phyloP scores from a whole-genome alignment of 2,888 invertebrate species.

The Nemurella pictetii region DNA sequence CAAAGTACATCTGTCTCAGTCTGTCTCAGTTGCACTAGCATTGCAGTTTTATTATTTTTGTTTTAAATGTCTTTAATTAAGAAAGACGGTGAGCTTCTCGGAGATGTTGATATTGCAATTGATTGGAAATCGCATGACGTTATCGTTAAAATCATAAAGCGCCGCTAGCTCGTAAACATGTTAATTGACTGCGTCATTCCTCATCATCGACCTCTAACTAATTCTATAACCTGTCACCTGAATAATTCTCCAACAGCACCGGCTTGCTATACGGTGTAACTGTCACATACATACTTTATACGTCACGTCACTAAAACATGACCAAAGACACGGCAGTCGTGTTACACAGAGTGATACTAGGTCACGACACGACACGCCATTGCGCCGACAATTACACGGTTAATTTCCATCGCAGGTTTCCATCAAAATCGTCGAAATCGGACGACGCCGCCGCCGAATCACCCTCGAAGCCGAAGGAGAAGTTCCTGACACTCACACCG shows the following conservation, averaged over 20 bases:
- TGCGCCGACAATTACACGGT: no score
- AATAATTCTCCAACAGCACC: not conserved
- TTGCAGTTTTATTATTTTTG: not conserved
- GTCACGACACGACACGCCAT: not conserved
- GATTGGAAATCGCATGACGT: not conserved
- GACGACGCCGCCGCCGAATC: not conserved
- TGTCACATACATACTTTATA: not conserved
- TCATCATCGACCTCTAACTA: no score
- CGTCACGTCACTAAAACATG: not conserved
- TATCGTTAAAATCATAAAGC: not conserved
- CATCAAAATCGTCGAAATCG: not conserved
- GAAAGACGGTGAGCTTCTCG: no score
- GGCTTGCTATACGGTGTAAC: not conserved
- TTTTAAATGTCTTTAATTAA: not conserved
- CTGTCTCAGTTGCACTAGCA: no score
- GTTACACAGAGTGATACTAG: not conserved
- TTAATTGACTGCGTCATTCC: not conserved
- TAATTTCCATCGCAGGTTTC: conserved; percentile 1
- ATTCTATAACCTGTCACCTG: not conserved
- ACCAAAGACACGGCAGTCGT: not conserved
- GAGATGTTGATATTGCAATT: not conserved
- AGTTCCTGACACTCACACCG: conserved; percentile 15
- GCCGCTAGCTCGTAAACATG: not conserved
- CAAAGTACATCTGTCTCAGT: no score
- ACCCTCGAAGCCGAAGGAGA: not conserved